Percentiles rank a stretch among this genome's conserved stretches.
Evolutionary conservation across 2,888 invertebrate species (phyloP).

Genomic region (Caenorhabditis imperialis): DNA sequence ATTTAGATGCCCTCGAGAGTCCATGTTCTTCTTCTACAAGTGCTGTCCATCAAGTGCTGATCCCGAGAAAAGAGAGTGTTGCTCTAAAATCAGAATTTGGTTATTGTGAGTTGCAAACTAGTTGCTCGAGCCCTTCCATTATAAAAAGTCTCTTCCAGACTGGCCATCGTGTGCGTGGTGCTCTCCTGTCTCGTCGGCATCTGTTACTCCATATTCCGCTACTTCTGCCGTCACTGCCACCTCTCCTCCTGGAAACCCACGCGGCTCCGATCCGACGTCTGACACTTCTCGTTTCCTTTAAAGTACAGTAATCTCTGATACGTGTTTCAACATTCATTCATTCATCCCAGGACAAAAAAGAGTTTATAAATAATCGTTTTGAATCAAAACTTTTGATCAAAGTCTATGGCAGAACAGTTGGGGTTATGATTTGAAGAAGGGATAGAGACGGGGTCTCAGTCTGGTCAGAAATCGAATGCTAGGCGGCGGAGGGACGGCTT

Average conservation of each 20-base stretch:
- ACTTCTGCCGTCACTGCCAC: conserved; percentile 57
- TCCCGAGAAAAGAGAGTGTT: conserved; percentile 53
- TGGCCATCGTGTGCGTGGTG: conserved; percentile 63
- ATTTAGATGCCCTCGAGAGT: conserved; percentile 65
- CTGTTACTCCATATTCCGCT: conserved; percentile 60
- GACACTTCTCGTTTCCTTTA: background rate
- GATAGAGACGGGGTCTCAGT: conserved; percentile 22
- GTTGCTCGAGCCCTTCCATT: background rate
- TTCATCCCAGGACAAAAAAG: background rate
- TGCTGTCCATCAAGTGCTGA: conserved; percentile 58
- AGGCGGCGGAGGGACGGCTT: conserved; percentile 21
- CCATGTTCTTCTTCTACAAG: conserved; percentile 69
- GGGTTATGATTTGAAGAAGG: conserved; percentile 1
- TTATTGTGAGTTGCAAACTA: conserved; percentile 63
- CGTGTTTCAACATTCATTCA: conserved; percentile 31
- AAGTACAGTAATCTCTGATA: background rate
- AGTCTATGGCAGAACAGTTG: background rate
- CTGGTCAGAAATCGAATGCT: background rate
- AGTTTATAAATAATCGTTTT: too few relatives aligned
- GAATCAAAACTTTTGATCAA: too few relatives aligned
- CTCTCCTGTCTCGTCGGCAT: conserved; percentile 61
- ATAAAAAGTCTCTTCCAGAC: conserved; percentile 46
- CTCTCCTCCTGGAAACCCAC: conserved; percentile 29
- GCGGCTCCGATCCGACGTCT: conserved; percentile 26
- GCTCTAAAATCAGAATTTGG: conserved; percentile 64